Base-by-base conservation (phyloP, 1,140 invertebrate genomes). In the Stenopsyche tienmushanensis region DNA sequence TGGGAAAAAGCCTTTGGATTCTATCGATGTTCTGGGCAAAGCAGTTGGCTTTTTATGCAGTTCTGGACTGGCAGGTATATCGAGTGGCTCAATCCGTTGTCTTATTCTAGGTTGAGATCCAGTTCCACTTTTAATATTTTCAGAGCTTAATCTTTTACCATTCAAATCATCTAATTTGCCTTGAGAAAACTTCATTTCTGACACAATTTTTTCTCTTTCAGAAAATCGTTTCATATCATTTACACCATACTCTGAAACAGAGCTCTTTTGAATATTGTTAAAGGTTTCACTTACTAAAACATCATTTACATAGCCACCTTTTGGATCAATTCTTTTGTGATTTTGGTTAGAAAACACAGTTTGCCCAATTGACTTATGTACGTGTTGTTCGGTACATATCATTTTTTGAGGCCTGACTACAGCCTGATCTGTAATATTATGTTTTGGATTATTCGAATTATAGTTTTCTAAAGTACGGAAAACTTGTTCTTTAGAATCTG, bases 61-160 rank as follows among this genome's bases (percentile, higher is more conserved):
- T 42, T 75, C 76, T 8, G 76, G 72, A 52, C 75, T 73, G 26
- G 71, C 70, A n/a, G 79, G 78, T 45, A 85, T 77, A 63, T 84
- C 83, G 39, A 83, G 78, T 1, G 83, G 83, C 71, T 82, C 64
- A 15, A 84, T 76, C 15, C 83, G 75, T 72, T 85, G 84, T 13
- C 83, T 69, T 15, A 53, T 26, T 50, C 69, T 53, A 13, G 60
- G 55, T 52, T 66, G 62, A 1, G 80, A 71, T 0, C 78, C 79
- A 0, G 80, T 75, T 13, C 80, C 80, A 0, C 77, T 79, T 3
- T 74, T 26, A 1, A 66, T 41, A 52, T 66, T 70, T 26, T 70
- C 68, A 17, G 64, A 66, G 54, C 67, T 69, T 7, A 67, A 44
- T 45, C 59, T 59, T 41, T 59, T 63, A 23, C 57, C n/a, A 58